Base-by-base conservation (phyloP, 2,888 invertebrate species). In the Endotricha flammealis region DNA sequence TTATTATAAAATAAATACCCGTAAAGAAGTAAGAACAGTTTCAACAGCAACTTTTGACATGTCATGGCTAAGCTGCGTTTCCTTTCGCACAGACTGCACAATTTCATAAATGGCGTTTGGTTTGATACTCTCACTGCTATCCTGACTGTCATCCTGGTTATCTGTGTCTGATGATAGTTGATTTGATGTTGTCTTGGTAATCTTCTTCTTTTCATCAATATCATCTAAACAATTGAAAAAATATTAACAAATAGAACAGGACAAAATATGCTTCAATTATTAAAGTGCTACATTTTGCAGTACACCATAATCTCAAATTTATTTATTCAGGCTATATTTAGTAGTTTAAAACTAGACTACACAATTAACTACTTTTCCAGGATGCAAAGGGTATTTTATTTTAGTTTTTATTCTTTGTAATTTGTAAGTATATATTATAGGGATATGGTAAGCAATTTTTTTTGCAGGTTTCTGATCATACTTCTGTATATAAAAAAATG, bases 21-120 rank as follows among this genome's bases (percentile, higher is more conserved):
- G 72, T 29, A 87, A 67, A 10, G 85, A 82, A 37, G 67, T 86
- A 1, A 93, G 88, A 0, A 96, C 94, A 24, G 95, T 94, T 42
- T 92, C 92, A 20, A 95, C 90, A 8, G 95, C 95, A 36, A 95
- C 90, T 67, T 94, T 92, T 0, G 95, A 95, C 88, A 94, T 90
- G 54, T 95, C 94, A 74, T 95, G 94, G 54, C 95, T 95, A 23
- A 96, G 88, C 57, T 95, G 93, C 0, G 96, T 95, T 61, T 94
- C 93, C 53, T 91, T 91, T 32, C 96, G 88, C 24, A 96, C 93
- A 53, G 92, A 89, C 67, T 94, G 94, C 4, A 94, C 91, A 45
- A 94, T 89, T 57, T 93, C 92, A 71, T 94, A 95, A 28, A 94
- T 74, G 42, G 88, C 73, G 77, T 89, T 74, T 38, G 89, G 72